Base-by-base conservation (phyloP, 2,888 invertebrate genomes). In the Leucozona laternaria region DNA sequence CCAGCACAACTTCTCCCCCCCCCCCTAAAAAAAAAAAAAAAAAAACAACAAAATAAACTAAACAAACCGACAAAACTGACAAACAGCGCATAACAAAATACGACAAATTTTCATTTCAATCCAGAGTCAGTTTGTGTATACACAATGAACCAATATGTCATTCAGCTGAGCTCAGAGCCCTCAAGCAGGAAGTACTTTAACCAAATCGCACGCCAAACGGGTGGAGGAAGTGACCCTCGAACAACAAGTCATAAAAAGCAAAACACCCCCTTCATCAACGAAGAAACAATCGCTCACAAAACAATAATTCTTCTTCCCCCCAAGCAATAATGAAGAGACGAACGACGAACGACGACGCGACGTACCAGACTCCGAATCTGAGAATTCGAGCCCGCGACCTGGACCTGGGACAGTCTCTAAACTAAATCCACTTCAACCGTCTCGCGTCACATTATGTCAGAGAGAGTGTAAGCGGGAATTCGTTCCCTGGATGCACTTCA, bases 11-110 rank as follows among this genome's bases (percentile, higher is more conserved):
- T 0, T 6, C 22, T 2, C 13, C 53, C 25, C 25, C 25, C 3
- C 11, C 22, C 22, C 50, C 50, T 15, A 4, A 4, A 13, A 4
- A 2, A 22, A 15, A 50, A 17, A 28, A 25, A 25, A 37, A 28
- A 8, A 28, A 45, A 62, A 60, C 2, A n/a, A 60, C n/a, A n/a
- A n/a, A n/a, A n/a, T n/a, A n/a, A n/a, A 11, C 5, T 25, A 13
- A 34, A 20, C 5, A 25, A 62, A n/a, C 40, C 60, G 40, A 40
- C 40, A 43, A 28, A 64, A 50, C 37, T 62, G 13, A 45, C 50
- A 60, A 58, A 82, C 25, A 45, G 50, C n/a, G 0, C 79, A 84
- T 84, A 89, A 88, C 90, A 89, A 89, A 73, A 50, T 60, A 71
- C 68, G 78, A 78, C 86, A 86, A 75, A 82, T 86, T 78, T 48